Evolutionary conservation across 2,797 vertebrate genomes (phyloP).

Genomic region (Ambastaia sidthimunki): DNA sequence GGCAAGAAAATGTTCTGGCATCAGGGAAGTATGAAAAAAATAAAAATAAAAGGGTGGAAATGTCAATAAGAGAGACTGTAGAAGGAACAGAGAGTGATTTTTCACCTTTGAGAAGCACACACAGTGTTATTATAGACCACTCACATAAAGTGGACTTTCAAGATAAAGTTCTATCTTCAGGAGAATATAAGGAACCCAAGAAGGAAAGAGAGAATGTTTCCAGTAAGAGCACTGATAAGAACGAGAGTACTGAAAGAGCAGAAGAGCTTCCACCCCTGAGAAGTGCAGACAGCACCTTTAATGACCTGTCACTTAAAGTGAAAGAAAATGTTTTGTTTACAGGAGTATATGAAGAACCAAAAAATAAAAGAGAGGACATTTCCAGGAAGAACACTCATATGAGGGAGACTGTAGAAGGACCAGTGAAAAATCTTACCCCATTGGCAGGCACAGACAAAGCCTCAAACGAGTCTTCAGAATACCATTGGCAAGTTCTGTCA

Average conservation of each 20-base stretch:
- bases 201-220: not conserved
- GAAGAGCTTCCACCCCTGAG: not conserved
- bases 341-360: not conserved
- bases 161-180: conserved; percentile 12
- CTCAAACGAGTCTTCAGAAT: not conserved
- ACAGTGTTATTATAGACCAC: not conserved
- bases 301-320: conserved; percentile 1
- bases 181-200: not conserved
- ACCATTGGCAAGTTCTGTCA: not conserved
- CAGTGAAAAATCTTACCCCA: not conserved
- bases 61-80: not conserved
- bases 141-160: not conserved
- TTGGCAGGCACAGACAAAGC: not conserved
- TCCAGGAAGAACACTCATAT: not conserved
- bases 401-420: not conserved
- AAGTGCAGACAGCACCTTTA: not conserved
- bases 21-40: conserved; percentile 4
- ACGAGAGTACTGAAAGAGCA: not conserved
- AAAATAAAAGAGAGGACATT: not conserved
- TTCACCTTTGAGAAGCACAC: not conserved
- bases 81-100: conserved; percentile 3
- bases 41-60: not conserved
- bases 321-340: not conserved
- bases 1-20: conserved; percentile 4
- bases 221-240: not conserved